phyloP scores from a whole-genome alignment of 2,797 vertebrate species.

The Crocidura indochinensis region DNA sequence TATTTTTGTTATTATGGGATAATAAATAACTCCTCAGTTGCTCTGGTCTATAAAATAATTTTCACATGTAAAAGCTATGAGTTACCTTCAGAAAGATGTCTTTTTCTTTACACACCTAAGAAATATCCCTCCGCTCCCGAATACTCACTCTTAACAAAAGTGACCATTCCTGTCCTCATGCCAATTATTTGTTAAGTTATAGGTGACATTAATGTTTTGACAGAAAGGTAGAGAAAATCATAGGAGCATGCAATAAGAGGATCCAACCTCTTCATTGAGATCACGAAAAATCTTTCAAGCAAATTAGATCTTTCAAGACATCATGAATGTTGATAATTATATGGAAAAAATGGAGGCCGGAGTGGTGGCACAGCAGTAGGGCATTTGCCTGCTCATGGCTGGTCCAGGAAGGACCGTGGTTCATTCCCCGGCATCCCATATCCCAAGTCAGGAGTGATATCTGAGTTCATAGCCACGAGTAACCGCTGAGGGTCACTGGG shows the following conservation, averaged over 20 bases:
- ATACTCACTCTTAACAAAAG: not conserved
- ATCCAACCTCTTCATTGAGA: not conserved
- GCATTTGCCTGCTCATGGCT: no score
- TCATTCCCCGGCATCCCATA: no score
- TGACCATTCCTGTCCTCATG: not conserved
- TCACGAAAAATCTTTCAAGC: not conserved
- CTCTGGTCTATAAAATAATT: not conserved
- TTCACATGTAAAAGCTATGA: not conserved
- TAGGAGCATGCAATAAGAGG: not conserved
- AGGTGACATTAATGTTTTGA: not conserved
- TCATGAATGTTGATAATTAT: constrained; percentile 7
- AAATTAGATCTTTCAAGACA: constrained; percentile 44
- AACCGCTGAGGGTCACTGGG: no score
- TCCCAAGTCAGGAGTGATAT: no score
- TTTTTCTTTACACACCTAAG: not conserved
- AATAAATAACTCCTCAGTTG: not conserved
- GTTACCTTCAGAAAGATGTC: not conserved
- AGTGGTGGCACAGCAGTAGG: no score
- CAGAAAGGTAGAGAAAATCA: not conserved
- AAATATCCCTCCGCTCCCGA: no score
- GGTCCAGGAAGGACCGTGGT: no score
- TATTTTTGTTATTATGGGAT: constrained; percentile 1
- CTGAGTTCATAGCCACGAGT: no score
- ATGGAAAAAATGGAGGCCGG: not conserved
- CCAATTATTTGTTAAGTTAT: not conserved